Percentiles rank a stretch among this genome's conserved stretches.
Conservation (phyloP, 2,888 invertebrate genomes). For the Caradrina clavipalpis region DNA sequence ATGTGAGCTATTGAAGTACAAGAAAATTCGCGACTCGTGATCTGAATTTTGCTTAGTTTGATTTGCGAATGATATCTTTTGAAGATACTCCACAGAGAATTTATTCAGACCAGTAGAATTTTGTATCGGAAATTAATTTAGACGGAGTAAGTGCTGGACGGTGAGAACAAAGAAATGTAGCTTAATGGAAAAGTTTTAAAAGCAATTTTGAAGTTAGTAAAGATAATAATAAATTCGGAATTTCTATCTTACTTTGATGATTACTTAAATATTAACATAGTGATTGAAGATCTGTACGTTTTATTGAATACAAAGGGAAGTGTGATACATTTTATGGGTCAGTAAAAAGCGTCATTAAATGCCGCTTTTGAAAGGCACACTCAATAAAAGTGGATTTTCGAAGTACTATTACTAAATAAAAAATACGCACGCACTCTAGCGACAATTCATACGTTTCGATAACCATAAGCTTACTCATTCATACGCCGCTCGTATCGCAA, state of each 20-base stretch:
- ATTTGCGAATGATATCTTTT: conserved; percentile 75
- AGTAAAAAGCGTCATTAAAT: neutral
- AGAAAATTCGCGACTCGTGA: conserved; percentile 79
- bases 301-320: too few relatives aligned
- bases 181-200: conserved; percentile 49
- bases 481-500: conserved; percentile 84
- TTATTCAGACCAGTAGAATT: conserved; percentile 58
- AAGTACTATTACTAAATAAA: conserved; percentile 57
- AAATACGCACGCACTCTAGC: conserved; percentile 65
- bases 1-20: conserved; percentile 80
- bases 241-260: conserved; percentile 32
- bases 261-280: conserved; percentile 18
- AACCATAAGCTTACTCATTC: conserved; percentile 86
- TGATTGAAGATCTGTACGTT: neutral
- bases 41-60: conserved; percentile 77
- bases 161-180: conserved; percentile 48
- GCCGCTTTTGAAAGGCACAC: conserved; percentile 29
- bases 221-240: conserved; percentile 37
- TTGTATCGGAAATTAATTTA: conserved; percentile 64
- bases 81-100: conserved; percentile 61
- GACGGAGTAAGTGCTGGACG: conserved; percentile 47
- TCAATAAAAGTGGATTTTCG: conserved; percentile 57
- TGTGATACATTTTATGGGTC: neutral
- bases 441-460: conserved; percentile 79
- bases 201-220: conserved; percentile 40